These are phyloP conservation scores for Nephila pilipes DNA, from an alignment of 1,140 invertebrate species.

Conservation along the genomic window DNA sequence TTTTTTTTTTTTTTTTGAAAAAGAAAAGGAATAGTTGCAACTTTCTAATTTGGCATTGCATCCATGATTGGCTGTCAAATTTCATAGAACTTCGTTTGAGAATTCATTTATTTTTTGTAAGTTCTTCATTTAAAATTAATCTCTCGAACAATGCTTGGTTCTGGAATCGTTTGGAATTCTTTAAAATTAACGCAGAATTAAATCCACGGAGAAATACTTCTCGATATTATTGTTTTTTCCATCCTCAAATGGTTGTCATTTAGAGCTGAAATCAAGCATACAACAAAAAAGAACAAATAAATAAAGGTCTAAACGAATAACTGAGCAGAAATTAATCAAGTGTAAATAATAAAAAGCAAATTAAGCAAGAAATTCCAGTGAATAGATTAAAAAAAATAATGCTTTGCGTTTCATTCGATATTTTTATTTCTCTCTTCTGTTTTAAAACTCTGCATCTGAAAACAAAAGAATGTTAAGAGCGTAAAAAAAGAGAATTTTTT, in stretches of 20 bases:
- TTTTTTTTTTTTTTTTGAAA: no score
- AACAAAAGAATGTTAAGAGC: neutral
- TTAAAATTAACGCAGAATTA: neutral
- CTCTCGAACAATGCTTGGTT: neutral
- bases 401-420: neutral
- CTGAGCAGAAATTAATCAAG: conserved; percentile 18
- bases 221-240: neutral
- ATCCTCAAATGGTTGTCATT: neutral
- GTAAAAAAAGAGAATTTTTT: neutral
- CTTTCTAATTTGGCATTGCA: neutral
- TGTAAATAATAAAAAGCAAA: conserved; percentile 24
- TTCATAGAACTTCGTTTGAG: neutral
- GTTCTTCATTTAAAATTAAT: neutral
- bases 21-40: neutral
- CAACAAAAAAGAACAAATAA: neutral
- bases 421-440: neutral
- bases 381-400: conserved; percentile 21
- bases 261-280: neutral
- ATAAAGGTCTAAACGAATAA: neutral
- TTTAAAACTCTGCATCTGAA: neutral
- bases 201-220: neutral
- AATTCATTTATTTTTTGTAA: neutral
- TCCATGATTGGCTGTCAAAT: neutral
- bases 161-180: neutral
- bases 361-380: neutral